These are phyloP conservation scores for Halocynthia roretzi DNA, from an alignment of 23 tunicate species.

Conservation along the genomic window DNA sequence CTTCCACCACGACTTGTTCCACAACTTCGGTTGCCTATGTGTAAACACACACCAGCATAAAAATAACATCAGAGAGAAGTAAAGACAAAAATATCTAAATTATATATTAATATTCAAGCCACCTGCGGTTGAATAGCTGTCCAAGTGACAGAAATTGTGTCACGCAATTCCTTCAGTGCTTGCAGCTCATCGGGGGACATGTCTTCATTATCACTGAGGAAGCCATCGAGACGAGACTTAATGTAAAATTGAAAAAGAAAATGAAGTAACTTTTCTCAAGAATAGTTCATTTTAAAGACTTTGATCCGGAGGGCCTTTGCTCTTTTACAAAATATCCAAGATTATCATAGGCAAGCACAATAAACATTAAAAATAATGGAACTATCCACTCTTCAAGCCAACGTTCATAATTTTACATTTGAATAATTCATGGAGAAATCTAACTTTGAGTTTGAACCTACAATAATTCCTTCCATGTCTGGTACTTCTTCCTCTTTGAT, in stretches of 20 bases:
- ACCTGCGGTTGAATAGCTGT: constrained; percentile 1
- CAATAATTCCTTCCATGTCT: constrained; percentile 18
- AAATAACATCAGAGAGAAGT: neutral
- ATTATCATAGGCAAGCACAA: no score
- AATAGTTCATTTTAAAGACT: no score
- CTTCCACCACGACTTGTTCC: no score
- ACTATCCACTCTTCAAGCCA: no score
- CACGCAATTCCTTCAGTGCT: constrained; percentile 23
- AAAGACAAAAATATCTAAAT: no score
- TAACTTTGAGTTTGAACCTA: neutral
- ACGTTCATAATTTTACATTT: neutral
- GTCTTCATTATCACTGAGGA: constrained; percentile 1
- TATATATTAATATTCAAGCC: neutral
- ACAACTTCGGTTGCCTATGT: no score
- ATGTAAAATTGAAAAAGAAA: neutral
- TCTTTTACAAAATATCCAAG: no score
- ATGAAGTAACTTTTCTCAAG: neutral
- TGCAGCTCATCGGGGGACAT: constrained; percentile 14
- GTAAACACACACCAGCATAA: neutral
- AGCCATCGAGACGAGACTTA: neutral
- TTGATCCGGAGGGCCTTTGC: no score
- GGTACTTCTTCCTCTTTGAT: constrained; percentile 2
- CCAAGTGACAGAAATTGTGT: constrained; percentile 15
- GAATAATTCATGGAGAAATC: neutral
- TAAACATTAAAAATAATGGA: no score